Base-by-base conservation (phyloP, 2,797 vertebrate species). In the Clarias fuscus region DNA sequence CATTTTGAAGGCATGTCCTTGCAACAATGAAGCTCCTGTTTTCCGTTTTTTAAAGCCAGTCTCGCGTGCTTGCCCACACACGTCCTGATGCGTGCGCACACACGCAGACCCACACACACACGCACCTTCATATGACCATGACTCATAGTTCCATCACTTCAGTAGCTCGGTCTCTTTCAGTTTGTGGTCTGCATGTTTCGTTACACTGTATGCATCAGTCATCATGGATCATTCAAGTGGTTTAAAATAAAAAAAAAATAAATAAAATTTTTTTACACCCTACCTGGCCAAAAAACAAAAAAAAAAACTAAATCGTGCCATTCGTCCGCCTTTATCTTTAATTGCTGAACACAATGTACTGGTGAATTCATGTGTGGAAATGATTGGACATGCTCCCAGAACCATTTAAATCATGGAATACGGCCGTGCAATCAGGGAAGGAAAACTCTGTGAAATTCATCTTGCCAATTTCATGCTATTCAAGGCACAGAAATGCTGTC, bases 11-110 rank as follows among this genome's bases (percentile, higher is more conserved):
- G 8, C 56, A 11, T 5, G 22, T n/a, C 7, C 33, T 15, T 62
- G 30, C 37, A 81, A 72, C 86, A 81, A 33, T 76, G 27, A 70
- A 68, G 64, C 43, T 56, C 20, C 64, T 79, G 22, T 84, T 80
- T 79, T 80, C 73, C 48, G 4, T 43, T 24, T 7, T 67, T 22
- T 33, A 71, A 81, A 77, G 40, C 37, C 58, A 56, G 72, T 7
- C 17, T 62, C 27, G 8, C 15, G 17, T 85, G 62, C 85, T 76
- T 87, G 89, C 71, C 84, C 65, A 73, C 65, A 86, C 88, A 78
- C 13, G 82, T 77, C 64, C 7, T n/a, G 43, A 58, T 24, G 22
- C 43, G 22, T 48, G 33, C 43, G 37, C 5, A 48, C 75, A 13
- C 78, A 64, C 59, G 56, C 43, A 67, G 27, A 37, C 17, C 5